Percentiles rank a stretch among this genome's conserved stretches.
Conservation (phyloP, 2,888 invertebrate genomes). For the Lacanobia wlatinum region DNA sequence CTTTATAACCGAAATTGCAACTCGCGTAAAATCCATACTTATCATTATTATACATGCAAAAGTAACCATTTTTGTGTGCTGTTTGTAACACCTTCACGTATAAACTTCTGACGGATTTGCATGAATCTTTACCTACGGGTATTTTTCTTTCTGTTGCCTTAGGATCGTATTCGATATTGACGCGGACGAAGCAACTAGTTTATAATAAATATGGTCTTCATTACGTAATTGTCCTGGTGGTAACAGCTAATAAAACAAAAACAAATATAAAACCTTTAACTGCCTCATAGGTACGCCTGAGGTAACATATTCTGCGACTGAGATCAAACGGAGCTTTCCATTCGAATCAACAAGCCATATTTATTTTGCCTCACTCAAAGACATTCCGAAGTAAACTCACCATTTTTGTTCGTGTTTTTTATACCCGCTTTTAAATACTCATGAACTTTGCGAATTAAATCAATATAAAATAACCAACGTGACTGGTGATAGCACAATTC, state of each 20-base stretch:
- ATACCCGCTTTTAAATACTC: background rate
- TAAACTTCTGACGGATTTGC: too few relatives aligned
- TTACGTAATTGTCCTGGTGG: background rate
- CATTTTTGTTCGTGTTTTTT: background rate
- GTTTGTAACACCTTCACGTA: too few relatives aligned
- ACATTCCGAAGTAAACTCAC: background rate
- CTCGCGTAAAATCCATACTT: too few relatives aligned
- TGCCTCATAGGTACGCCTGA: background rate
- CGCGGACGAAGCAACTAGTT: too few relatives aligned
- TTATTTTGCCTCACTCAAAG: conserved; percentile 1
- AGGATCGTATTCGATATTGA: too few relatives aligned
- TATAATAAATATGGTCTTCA: background rate
- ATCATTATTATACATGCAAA: too few relatives aligned
- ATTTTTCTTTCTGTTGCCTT: too few relatives aligned
- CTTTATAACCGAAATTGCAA: too few relatives aligned
- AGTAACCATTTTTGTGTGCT: too few relatives aligned
- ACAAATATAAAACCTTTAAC: background rate
- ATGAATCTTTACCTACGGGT: too few relatives aligned
- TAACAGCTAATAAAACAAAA: too few relatives aligned
- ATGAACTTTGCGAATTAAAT: background rate
- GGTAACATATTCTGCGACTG: background rate
- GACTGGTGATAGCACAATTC: background rate
- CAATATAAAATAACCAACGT: background rate
- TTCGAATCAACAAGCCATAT: conserved; percentile 13
- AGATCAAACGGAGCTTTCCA: conserved; percentile 8